phyloP scores from a whole-genome alignment of 2,113 vertebrate genomes.

The Epinephelus moara region DNA sequence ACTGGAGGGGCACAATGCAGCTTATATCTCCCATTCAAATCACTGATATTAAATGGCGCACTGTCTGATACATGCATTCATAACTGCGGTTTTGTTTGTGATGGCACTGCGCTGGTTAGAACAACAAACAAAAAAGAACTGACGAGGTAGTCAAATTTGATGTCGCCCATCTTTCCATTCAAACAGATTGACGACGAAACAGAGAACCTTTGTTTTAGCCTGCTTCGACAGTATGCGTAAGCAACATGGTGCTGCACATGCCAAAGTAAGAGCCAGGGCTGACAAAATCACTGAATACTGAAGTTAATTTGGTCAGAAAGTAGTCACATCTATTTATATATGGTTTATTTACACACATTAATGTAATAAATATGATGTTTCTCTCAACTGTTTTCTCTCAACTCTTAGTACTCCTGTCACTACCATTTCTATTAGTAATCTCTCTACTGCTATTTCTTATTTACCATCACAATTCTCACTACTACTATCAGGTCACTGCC shows the following conservation, averaged over 20 bases:
- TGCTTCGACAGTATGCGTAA: neutral
- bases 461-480: too few relatives aligned
- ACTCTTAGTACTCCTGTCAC: too few relatives aligned
- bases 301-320: neutral
- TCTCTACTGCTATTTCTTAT: too few relatives aligned
- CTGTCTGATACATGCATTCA: neutral
- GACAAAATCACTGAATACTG: too few relatives aligned
- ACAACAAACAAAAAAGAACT: neutral
- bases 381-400: too few relatives aligned
- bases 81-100: neutral
- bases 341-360: neutral
- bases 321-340: neutral
- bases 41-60: neutral
- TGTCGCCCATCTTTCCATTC: neutral
- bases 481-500: too few relatives aligned
- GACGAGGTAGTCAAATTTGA: constrained; percentile 12
- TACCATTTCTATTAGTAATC: too few relatives aligned
- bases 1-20: too few relatives aligned
- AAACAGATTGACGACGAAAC: neutral
- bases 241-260: neutral
- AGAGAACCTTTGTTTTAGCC: neutral
- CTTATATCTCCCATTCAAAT: constrained; percentile 29
- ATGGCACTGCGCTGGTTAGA: neutral
- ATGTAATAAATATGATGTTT: neutral
- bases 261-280: neutral